Conservation (phyloP, 1,140 invertebrate genomes). For the Achroia grisella region DNA sequence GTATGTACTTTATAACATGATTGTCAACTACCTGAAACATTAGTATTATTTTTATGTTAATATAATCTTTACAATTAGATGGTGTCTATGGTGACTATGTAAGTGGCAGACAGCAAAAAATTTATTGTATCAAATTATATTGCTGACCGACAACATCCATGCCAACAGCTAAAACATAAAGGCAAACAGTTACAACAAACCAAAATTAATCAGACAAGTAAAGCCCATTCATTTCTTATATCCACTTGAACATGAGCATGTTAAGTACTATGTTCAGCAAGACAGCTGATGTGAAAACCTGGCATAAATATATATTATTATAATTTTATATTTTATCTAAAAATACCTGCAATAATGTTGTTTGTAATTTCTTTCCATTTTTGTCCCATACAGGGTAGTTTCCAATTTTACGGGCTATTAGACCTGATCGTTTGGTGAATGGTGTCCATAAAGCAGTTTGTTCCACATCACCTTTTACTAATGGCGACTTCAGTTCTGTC, state of each 20-base stretch:
- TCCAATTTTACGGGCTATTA: constrained; percentile 96
- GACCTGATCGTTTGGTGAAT: constrained; percentile 81
- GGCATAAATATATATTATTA: constrained; percentile 5
- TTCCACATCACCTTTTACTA: constrained; percentile 71
- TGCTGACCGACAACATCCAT: too few relatives aligned
- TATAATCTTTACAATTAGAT: too few relatives aligned
- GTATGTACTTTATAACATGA: constrained; percentile 94
- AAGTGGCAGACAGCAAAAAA: too few relatives aligned
- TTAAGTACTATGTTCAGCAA: background rate
- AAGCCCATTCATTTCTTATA: too few relatives aligned
- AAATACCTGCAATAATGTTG: constrained; percentile 90
- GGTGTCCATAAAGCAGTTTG: constrained; percentile 77
- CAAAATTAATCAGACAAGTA: too few relatives aligned
- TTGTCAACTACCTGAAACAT: constrained; percentile 89
- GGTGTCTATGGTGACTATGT: too few relatives aligned
- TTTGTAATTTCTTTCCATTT: constrained; percentile 83
- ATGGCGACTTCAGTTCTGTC: constrained; percentile 43
- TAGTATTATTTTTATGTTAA: too few relatives aligned
- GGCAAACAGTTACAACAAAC: too few relatives aligned
- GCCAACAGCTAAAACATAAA: too few relatives aligned
- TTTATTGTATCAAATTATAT: too few relatives aligned
- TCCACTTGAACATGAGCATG: background rate
- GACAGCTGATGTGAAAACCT: background rate
- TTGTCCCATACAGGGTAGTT: constrained; percentile 94
- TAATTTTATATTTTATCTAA: constrained; percentile 1